Evolutionary conservation across 1,140 invertebrate genomes (phyloP), one percentile per base, ranked within the genome.

Genomic region (Dolichoris vasculosae): DNA sequence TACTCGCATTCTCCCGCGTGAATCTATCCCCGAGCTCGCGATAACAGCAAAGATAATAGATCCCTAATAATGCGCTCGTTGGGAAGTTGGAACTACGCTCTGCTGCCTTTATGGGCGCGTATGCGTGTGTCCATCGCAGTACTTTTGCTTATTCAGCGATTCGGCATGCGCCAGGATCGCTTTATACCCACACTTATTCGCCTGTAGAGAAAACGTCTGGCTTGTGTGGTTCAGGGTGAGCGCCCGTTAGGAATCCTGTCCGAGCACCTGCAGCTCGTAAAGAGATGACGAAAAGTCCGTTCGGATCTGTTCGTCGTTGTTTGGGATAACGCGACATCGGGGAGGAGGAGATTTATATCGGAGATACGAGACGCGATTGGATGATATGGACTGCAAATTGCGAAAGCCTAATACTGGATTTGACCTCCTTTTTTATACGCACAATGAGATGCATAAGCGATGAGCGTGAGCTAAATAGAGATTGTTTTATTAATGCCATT

Each of bases 51-150:
- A 79, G 82, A 86, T 86, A 86, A 86, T 86, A 83, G 85, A 86
- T 83, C 81, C 81, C 80, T 71, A 86, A 71, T 82, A 82, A 86
- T 84, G 83, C 83, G 77, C 64, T 73, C 77, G n/a, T 48, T 91
- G 90, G 90, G 90, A 91, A 86, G 90, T 92, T 93, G 92, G 92
- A 93, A 93, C 85, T 91, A 93, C 92, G 92, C 91, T 93, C 89
- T 88, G 91, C 86, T 93, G 92, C 84, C 81, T 90, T 89, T 89
- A 88, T 89, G 87, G 89, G 90, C 90, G 90, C 90, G 90, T 88
- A 89, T 87, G 87, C 78, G 83, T 86, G 80, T 87, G 85, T 89
- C 64, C 78, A 82, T 17, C 64, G 30, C 80, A 71, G 30, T 77
- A 15, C 79, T 40, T n/a, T 79, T 86, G 76, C 43, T 84, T 83